Conservation (phyloP, 2,888 invertebrate genomes). For the Erebia ligea region DNA sequence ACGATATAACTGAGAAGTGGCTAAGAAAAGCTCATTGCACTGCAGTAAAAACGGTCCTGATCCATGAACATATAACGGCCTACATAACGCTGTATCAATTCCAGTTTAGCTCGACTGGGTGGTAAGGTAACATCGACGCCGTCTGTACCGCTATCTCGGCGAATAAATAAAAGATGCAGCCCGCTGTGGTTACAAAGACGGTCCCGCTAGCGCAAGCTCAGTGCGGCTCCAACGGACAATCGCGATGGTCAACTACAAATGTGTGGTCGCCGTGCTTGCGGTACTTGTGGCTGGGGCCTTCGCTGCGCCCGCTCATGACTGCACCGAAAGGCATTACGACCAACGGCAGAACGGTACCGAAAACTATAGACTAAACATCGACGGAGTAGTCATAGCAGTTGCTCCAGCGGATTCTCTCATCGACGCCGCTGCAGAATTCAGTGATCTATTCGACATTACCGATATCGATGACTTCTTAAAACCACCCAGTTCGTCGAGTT, state of each 20-base stretch:
- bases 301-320: conserved; percentile 58
- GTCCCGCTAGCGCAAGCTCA: conserved; percentile 61
- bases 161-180: conserved; percentile 81
- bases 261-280: conserved; percentile 60
- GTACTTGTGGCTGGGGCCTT: conserved; percentile 46
- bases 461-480: conserved; percentile 35
- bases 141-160: conserved; percentile 79
- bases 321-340: conserved; percentile 73
- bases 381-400: conserved; percentile 86
- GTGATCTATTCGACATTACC: conserved; percentile 60
- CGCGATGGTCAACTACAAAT: conserved; percentile 80
- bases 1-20: neutral
- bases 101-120: conserved; percentile 71
- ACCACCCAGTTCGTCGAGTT: conserved; percentile 34
- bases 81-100: conserved; percentile 60
- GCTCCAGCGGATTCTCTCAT: conserved; percentile 85
- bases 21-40: neutral
- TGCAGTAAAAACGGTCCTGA: neutral
- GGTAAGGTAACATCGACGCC: conserved; percentile 57
- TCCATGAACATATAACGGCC: conserved; percentile 35
- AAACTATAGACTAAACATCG: conserved; percentile 87
- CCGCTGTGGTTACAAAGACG: conserved; percentile 73
- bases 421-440: conserved; percentile 77
- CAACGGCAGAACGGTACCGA: conserved; percentile 91
- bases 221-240: conserved; percentile 60